These are phyloP conservation scores for Pelodiscus sinensis DNA, from an alignment of 2,113 vertebrate genomes.

Conservation along the genomic window DNA sequence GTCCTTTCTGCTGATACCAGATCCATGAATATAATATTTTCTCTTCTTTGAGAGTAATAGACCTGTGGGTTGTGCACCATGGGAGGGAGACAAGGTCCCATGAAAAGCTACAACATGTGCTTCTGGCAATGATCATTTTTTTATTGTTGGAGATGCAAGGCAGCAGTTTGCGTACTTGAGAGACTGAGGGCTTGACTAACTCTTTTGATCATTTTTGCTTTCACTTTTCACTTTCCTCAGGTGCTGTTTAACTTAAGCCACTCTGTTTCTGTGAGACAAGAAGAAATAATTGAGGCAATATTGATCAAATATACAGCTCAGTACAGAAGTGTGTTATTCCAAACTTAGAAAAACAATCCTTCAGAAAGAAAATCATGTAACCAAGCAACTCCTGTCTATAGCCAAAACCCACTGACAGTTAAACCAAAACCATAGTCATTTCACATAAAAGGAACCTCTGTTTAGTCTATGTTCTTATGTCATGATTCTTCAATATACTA, in stretches of 20 bases:
- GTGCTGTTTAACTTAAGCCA: neutral
- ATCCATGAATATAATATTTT: neutral
- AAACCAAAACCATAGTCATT: neutral
- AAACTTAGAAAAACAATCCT: neutral
- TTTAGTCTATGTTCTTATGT: neutral
- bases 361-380: neutral
- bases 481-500: neutral
- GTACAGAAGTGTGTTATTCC: neutral
- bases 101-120: neutral
- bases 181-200: neutral
- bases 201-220: neutral
- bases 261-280: neutral
- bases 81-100: neutral
- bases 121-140: fast-evolving
- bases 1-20: neutral
- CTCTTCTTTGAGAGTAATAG: neutral
- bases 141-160: neutral
- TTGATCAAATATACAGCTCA: neutral
- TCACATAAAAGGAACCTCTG: neutral
- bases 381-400: neutral
- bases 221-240: neutral
- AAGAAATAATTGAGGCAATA: neutral
- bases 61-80: neutral
- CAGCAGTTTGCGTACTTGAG: neutral
- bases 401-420: neutral